phyloP scores from a whole-genome alignment of 2,113 vertebrate species.

The Dunckerocampus dactyliophorus region DNA sequence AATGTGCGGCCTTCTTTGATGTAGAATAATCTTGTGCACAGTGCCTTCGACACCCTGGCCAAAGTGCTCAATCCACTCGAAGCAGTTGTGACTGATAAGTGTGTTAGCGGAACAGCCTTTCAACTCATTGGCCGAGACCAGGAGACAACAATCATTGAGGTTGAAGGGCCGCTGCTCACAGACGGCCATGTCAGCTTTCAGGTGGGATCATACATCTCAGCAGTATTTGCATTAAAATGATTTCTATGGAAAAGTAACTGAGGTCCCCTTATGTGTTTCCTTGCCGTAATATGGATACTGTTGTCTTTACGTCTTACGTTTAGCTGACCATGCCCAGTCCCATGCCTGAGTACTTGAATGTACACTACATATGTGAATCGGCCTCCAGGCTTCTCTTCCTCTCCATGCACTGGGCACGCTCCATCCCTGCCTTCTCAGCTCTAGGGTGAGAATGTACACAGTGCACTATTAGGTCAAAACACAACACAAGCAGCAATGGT shows the following conservation, averaged over 20 bases:
- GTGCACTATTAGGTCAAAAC: neutral
- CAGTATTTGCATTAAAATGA: too few species aligned
- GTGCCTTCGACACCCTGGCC: slow-evolving; percentile 97
- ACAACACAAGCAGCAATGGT: neutral
- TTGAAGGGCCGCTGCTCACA: slow-evolving; percentile 95
- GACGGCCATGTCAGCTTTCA: slow-evolving; percentile 96
- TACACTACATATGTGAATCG: slow-evolving; percentile 98
- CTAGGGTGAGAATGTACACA: slow-evolving; percentile 80
- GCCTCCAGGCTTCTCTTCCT: slow-evolving; percentile 96
- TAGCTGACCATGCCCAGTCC: slow-evolving; percentile 98
- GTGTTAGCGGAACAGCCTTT: slow-evolving; percentile 83
- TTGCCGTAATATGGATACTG: neutral
- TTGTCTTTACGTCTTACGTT: slow-evolving; percentile 28
- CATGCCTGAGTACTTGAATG: slow-evolving; percentile 96
- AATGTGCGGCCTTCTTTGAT: too few species aligned
- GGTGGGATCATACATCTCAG: slow-evolving; percentile 59
- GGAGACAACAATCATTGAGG: slow-evolving; percentile 94
- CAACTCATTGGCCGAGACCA: slow-evolving; percentile 95
- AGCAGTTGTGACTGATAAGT: slow-evolving; percentile 73
- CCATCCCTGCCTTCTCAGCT: slow-evolving; percentile 95
- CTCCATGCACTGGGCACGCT: slow-evolving; percentile 99
- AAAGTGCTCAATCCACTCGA: slow-evolving; percentile 95
- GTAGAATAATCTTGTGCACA: slow-evolving; percentile 42
- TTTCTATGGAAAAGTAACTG: too few species aligned
- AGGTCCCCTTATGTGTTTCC: neutral